These are phyloP conservation scores for Poecilia latipinna DNA, from an alignment of 2,113 vertebrate genomes.

Conservation along the genomic window DNA sequence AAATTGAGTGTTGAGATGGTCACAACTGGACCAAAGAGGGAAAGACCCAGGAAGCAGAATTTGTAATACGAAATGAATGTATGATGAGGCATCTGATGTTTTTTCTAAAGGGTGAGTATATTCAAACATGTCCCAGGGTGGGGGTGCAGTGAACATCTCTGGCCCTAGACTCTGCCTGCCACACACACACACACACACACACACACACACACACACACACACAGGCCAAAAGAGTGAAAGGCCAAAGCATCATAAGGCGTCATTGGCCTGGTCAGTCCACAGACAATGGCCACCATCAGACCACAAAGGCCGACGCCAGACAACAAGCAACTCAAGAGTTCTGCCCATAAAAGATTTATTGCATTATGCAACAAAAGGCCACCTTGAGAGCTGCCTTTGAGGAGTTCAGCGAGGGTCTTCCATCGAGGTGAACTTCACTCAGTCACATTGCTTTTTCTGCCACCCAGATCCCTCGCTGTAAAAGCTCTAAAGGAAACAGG, in stretches of 20 bases:
- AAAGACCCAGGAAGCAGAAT: not conserved
- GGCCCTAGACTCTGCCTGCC: conserved; percentile 58
- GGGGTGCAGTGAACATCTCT: conserved; percentile 48
- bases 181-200: conserved; percentile 62
- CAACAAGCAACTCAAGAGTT: conserved; percentile 75
- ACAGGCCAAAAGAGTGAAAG: conserved; percentile 66
- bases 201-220: conserved; percentile 49
- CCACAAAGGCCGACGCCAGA: conserved; percentile 71
- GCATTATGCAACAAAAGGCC: conserved; percentile 68
- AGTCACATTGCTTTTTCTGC: conserved; percentile 60
- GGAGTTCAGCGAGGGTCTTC: conserved; percentile 52
- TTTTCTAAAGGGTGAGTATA: conserved; percentile 38
- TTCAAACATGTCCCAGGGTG: conserved; percentile 48
- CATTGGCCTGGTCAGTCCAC: conserved; percentile 62
- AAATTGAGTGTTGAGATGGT: not conserved
- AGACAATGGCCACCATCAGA: conserved; percentile 66
- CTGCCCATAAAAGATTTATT: conserved; percentile 78
- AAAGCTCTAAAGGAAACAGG: conserved; percentile 71
- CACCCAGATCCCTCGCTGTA: conserved; percentile 63
- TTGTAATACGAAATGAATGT: not conserved
- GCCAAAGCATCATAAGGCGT: conserved; percentile 68
- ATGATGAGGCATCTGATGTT: conserved; percentile 8
- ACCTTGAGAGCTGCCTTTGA: conserved; percentile 60
- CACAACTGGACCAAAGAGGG: not conserved
- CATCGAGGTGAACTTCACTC: conserved; percentile 57